Conservation (phyloP, 37 sponge, comb jelly and placozoan species). For the Amphimedon queenslandica region DNA sequence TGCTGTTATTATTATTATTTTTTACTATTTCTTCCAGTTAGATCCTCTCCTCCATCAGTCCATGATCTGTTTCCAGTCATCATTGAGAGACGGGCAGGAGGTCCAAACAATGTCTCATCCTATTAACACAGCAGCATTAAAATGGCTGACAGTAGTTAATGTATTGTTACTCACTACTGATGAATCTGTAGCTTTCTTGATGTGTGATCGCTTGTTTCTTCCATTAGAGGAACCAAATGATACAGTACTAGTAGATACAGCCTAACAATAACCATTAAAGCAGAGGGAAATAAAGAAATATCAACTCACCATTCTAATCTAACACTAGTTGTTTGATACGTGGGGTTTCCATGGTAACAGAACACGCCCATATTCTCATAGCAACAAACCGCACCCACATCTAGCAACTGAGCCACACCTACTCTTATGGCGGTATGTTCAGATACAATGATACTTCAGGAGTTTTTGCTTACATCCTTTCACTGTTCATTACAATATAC, state of each 20-base stretch:
- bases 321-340: background rate
- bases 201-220: background rate
- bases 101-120: slow-evolving; percentile 81
- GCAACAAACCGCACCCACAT: background rate
- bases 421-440: too few species aligned
- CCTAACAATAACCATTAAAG: background rate
- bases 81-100: slow-evolving; percentile 60
- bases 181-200: background rate
- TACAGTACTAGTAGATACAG: background rate
- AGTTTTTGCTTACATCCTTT: too few species aligned
- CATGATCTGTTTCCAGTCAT: slow-evolving; percentile 78
- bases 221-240: background rate
- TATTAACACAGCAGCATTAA: background rate
- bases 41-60: slow-evolving; percentile 14
- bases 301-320: background rate
- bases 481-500: too few species aligned
- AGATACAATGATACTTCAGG: too few species aligned
- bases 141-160: background rate
- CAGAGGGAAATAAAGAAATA: background rate
- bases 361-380: background rate
- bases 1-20: too few species aligned
- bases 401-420: too few species aligned
- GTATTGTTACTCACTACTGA: background rate
- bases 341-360: background rate
- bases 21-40: too few species aligned